These are phyloP conservation scores for Drosophila kokeensis DNA, from an alignment of 2,888 invertebrate genomes.

Conservation along the genomic window DNA sequence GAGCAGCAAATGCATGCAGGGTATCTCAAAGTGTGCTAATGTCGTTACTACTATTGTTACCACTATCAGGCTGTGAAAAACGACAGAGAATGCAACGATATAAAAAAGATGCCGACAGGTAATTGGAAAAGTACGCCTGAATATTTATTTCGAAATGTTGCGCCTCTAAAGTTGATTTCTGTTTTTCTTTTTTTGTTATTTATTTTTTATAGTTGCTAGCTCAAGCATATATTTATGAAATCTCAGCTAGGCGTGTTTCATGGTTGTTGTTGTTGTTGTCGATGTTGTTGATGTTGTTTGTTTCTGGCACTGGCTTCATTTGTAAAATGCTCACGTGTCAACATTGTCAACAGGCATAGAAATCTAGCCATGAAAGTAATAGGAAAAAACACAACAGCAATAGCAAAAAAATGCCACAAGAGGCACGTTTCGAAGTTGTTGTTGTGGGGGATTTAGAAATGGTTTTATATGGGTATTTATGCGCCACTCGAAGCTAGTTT, in stretches of 20 bases:
- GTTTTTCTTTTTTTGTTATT: slow-evolving; percentile 46
- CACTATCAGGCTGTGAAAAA: slow-evolving; percentile 7
- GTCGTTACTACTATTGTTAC: not conserved
- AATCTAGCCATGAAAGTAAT: slow-evolving; percentile 20
- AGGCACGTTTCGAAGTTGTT: slow-evolving; percentile 61
- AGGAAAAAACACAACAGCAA: slow-evolving; percentile 18
- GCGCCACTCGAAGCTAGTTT: slow-evolving; percentile 34
- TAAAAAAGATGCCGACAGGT: slow-evolving; percentile 38
- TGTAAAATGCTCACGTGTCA: slow-evolving; percentile 72
- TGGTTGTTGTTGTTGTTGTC: slow-evolving; percentile 32
- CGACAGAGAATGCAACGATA: slow-evolving; percentile 45
- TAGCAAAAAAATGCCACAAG: slow-evolving; percentile 33
- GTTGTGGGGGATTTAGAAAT: slow-evolving; percentile 60
- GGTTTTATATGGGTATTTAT: slow-evolving; percentile 61
- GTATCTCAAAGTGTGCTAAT: slow-evolving; percentile 21
- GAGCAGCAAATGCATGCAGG: slow-evolving; percentile 8
- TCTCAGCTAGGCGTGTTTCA: slow-evolving; percentile 52
- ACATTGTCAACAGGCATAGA: slow-evolving; percentile 50
- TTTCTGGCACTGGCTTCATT: slow-evolving; percentile 42
- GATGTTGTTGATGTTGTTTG: slow-evolving; percentile 23
- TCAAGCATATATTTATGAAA: slow-evolving; percentile 63
- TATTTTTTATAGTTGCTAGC: slow-evolving; percentile 57
- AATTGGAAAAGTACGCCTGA: slow-evolving; percentile 59
- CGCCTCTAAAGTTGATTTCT: slow-evolving; percentile 33
- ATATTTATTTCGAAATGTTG: slow-evolving; percentile 53